A percentile compares a stretch with the other conserved stretches of the same genome.
Conservation (phyloP, 2,888 invertebrate species). For the Drosophila ustulata region DNA sequence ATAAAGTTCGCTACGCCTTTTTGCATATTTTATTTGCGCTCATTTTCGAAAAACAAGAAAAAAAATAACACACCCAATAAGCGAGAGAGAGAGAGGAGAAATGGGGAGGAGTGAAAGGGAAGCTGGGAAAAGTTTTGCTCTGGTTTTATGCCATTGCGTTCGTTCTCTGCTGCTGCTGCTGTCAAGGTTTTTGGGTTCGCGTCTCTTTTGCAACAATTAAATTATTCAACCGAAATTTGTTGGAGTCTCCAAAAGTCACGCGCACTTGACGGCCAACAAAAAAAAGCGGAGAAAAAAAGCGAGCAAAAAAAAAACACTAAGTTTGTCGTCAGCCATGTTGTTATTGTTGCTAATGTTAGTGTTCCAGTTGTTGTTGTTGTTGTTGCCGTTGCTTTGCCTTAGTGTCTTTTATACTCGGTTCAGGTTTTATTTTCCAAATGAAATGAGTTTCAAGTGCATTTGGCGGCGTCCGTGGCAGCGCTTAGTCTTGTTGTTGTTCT, state of each 20-base stretch:
- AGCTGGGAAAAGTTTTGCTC: constrained; percentile 56
- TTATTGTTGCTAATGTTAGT: constrained; percentile 50
- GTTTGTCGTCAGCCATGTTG: constrained; percentile 62
- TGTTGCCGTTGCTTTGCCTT: constrained; percentile 36
- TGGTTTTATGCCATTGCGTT: constrained; percentile 66
- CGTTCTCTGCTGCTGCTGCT: constrained; percentile 30
- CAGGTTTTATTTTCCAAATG: constrained; percentile 82
- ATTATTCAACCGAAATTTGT: constrained; percentile 82
- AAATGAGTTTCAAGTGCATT: constrained; percentile 82
- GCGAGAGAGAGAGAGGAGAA: background rate
- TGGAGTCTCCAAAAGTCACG: constrained; percentile 81
- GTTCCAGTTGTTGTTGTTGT: constrained; percentile 25
- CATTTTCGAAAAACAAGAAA: constrained; percentile 54
- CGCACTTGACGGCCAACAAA: constrained; percentile 74
- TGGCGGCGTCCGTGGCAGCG: constrained; percentile 59
- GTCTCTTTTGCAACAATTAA: constrained; percentile 76
- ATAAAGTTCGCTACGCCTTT: constrained; percentile 82
- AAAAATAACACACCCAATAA: background rate
- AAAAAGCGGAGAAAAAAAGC: constrained; percentile 12
- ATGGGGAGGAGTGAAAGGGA: constrained; percentile 6
- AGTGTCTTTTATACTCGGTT: constrained; percentile 71
- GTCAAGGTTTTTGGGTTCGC: constrained; percentile 56
- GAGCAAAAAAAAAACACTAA: constrained; percentile 42
- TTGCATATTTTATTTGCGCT: constrained; percentile 82
- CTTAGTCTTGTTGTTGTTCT: constrained; percentile 22